Base-by-base conservation (phyloP, 2,113 vertebrate species). In the Macquaria australasica region DNA sequence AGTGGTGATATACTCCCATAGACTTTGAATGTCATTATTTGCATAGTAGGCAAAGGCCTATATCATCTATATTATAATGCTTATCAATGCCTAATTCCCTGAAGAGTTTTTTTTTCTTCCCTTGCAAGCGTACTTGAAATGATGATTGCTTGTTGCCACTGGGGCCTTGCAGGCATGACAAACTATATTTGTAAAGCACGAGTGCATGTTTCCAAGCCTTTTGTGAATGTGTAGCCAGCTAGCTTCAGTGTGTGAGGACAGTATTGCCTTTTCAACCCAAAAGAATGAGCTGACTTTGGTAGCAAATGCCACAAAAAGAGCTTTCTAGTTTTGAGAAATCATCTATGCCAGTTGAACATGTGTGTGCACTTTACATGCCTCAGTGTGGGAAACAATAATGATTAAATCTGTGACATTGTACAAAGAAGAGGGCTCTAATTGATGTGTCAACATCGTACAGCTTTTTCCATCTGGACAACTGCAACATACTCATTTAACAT, bases 161-260 rank as follows among this genome's bases (percentile, higher is more conserved):
- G 62, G 28, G 79, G 78, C 81, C 86, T 87, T 90, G 85, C 48
- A 70, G 37, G 85, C 64, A 68, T 66, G 34, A 79, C 9, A 23
- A 51, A 56, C 4, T 63, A 8, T 64, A 60, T 82, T 72, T 73
- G 18, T 75, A 72, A 50, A 84, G 88, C 91, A 89, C 74, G 83
- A 75, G 72, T 77, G 82, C 87, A 84, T 84, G 89, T 86, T 84
- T 87, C 31, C 9, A 50, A 60, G 75, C 21, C 56, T 63, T 67
- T 20, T 72, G 45, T 63, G 4, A 69, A 79, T 50, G 45, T 64
- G 41, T 60, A 68, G 39, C 41, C 20, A 25, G 62, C 69, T 53
- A 62, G 77, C 51, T 53, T 79, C 28, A 34, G 70, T 69, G 67
- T 74, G 16, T 62, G 67, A 45, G 34, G 41, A 78, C 73, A 60